A percentile compares a stretch with the other conserved stretches of the same genome.
Conservation (phyloP, 2,113 vertebrate species). For the Calypte anna region DNA sequence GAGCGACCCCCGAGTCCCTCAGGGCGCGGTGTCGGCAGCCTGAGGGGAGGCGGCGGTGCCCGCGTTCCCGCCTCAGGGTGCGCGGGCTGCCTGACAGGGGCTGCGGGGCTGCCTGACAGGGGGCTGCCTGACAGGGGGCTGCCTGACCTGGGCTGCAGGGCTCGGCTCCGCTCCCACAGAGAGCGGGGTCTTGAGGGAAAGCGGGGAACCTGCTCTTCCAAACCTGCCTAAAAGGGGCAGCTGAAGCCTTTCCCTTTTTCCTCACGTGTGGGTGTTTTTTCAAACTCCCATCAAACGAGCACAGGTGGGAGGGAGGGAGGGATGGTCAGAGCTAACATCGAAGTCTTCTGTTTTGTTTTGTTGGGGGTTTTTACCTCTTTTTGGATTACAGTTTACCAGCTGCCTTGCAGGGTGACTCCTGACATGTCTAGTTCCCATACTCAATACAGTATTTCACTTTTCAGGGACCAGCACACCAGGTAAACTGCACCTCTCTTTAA, state of each 20-base stretch:
- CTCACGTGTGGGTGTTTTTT: neutral
- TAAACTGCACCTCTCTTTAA: neutral
- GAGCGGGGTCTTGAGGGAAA: neutral
- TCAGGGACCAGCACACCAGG: neutral
- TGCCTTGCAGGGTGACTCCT: neutral
- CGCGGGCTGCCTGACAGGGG: no score
- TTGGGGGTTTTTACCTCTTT: neutral
- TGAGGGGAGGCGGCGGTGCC: neutral
- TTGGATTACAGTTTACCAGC: neutral
- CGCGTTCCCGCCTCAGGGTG: neutral
- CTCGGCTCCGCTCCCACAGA: accelerated
- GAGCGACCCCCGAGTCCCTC: neutral
- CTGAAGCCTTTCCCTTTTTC: neutral
- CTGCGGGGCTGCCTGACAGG: no score
- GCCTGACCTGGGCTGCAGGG: no score
- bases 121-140: no score
- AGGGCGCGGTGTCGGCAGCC: neutral
- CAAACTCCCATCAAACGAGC: neutral
- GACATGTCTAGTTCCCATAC: neutral
- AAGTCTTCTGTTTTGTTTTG: neutral
- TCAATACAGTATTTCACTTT: neutral
- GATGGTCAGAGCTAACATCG: neutral
- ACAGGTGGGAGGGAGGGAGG: neutral
- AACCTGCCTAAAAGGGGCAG: accelerated
- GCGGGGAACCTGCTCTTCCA: accelerated